Evolutionary conservation across 2,888 invertebrate genomes (phyloP), one percentile per base, ranked within the genome.

Genomic region (Drosophila rubida): DNA sequence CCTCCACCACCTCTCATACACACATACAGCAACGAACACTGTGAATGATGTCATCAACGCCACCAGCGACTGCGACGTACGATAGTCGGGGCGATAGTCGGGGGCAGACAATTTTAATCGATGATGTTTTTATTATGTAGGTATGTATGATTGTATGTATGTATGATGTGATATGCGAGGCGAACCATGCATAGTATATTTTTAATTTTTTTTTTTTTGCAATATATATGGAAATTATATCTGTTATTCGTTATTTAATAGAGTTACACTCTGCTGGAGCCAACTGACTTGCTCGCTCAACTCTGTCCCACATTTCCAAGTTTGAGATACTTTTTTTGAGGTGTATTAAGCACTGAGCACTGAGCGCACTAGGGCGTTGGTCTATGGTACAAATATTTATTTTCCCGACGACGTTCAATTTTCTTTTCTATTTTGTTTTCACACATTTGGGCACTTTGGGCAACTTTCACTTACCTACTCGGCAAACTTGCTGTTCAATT

Each of bases 21-120:
- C 64, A 25, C 25, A 25, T 25, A 25, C 25, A 25, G 7, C 25
- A 62, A 60, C 22, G 7, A 72, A 13, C 35, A 37, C 66, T 78
- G 69, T 69, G 78, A 82, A 83, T 83, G 82, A 83, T 83, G 82
- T 83, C 82, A 83, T 83, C 82, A 85, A 80, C 80, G 85, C 64
- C 25, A 75, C 70, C 66, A 68, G 69, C 70, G 48, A 37, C 44
- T 13, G 64, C 49, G 59, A 62, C 65, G 32, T 45, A 60, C 51
- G 60, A 60, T 63, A 37, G 35, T 11, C 30, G 9, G 30, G 30
- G 66, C 58, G 69, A 70, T 69, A 63, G 69, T 64, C 58, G 75
- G 68, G 69, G 71, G 79, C 68, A 73, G 75, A 66, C 83, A 82
- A 85, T 82, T 83, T 83, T 79, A 82, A 82, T 85, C 82, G 85